Percentiles rank a stretch among this genome's conserved stretches.
phyloP scores from a whole-genome alignment of 2,797 vertebrate species.

The Tauraco hartlaubi region DNA sequence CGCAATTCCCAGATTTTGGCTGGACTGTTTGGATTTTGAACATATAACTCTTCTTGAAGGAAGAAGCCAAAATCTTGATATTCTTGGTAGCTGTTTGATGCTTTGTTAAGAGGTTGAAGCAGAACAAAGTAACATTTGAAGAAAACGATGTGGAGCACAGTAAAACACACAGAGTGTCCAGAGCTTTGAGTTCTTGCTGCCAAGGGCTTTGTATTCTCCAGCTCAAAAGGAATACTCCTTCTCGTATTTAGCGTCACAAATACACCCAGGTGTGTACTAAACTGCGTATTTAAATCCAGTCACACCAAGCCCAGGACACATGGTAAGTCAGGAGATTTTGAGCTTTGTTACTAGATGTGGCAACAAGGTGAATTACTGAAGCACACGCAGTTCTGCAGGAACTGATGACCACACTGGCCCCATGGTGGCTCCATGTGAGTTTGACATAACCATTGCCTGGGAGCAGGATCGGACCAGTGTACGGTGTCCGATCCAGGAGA shows the following conservation, averaged over 20 bases:
- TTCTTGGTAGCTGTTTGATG: not conserved
- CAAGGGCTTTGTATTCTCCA: not conserved
- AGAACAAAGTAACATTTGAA: not conserved
- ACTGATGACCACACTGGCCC: not conserved
- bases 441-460: not conserved
- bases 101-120: not conserved
- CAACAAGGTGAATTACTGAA: not conserved
- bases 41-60: not conserved
- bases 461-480: not conserved
- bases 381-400: not conserved
- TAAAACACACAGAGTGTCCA: not conserved
- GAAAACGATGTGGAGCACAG: not conserved
- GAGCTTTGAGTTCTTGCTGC: not conserved
- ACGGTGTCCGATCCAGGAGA: not conserved
- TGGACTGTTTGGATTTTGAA: not conserved
- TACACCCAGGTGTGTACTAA: not conserved
- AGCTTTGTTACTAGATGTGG: not conserved
- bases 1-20: not conserved
- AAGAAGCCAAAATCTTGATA: not conserved
- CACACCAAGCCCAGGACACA: not conserved
- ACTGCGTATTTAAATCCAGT: not conserved
- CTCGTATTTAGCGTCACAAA: not conserved
- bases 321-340: not conserved
- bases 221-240: not conserved
- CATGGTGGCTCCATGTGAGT: not conserved